Conservation (phyloP, 2,888 invertebrate species). For the Caradrina clavipalpis region DNA sequence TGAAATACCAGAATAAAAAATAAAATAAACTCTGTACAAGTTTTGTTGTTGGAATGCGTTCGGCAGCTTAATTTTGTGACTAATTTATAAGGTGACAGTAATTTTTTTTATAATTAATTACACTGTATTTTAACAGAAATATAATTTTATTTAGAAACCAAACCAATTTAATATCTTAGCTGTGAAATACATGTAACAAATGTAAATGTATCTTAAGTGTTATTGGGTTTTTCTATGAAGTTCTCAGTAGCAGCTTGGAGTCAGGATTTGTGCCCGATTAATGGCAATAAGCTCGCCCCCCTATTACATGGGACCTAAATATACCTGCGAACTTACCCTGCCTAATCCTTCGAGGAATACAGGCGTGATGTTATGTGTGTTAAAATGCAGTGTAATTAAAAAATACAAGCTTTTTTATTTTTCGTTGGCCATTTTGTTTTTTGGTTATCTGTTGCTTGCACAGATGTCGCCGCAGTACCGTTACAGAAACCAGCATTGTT, state of each 20-base stretch:
- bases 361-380: too few species aligned
- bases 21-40: neutral
- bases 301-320: too few species aligned
- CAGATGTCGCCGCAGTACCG: slow-evolving; percentile 89
- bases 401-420: slow-evolving; percentile 62
- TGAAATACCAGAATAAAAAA: too few species aligned
- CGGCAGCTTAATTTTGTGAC: slow-evolving; percentile 59
- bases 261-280: too few species aligned
- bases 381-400: slow-evolving; percentile 42
- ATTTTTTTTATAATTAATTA: slow-evolving; percentile 25
- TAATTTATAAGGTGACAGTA: slow-evolving; percentile 65
- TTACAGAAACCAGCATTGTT: slow-evolving; percentile 88
- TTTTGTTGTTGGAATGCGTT: slow-evolving; percentile 39
- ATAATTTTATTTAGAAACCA: neutral
- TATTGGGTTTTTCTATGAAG: too few species aligned
- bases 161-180: too few species aligned
- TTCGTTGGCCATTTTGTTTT: slow-evolving; percentile 70
- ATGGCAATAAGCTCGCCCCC: too few species aligned
- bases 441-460: slow-evolving; percentile 72
- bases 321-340: too few species aligned
- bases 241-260: too few species aligned
- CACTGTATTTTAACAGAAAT: slow-evolving; percentile 31
- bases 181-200: neutral
- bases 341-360: too few species aligned
- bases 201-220: too few species aligned